Base-by-base conservation (phyloP, 2,113 vertebrate species). In the Ascaphus truei region DNA sequence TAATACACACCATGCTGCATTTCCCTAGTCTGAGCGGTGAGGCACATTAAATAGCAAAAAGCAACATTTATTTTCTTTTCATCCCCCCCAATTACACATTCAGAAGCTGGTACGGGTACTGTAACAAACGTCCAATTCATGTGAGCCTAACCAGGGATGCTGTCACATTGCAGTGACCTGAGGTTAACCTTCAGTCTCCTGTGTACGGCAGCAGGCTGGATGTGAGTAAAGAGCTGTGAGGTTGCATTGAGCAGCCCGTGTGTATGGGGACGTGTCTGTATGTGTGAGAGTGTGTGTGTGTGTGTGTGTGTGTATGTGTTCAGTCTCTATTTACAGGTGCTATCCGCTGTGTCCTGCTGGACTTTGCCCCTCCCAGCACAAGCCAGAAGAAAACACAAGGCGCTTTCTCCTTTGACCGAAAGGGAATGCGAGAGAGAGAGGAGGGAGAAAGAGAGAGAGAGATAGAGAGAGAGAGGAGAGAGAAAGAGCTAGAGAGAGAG, bases 81-180 rank as follows among this genome's bases (percentile, higher is more conserved):
- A n/a, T 20, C n/a, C 16, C 8, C 13, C n/a, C 41, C 13, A 30
- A 50, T 8, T 45, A 33, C 27, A 67, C 36, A 68, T 34, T 31
- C 43, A n/a, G n/a, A n/a, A n/a, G n/a, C n/a, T n/a, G n/a, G n/a
- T n/a, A n/a, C n/a, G n/a, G 37, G 16, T 16, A 30, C 1, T 34
- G 23, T 22, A 67, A 67, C 64, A 67, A 39, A 47, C 37, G 3
- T 29, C 23, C 41, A 58, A 68, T 47, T 68, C 53, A 58, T 68
- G 18, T 12, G 18, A 7, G 15, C 29, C 10, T 45, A 37, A 20
- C 22, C 41, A 68, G 29, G 27, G n/a, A 45, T 30, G 22, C 29
- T 45, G 39, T 34, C 15, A 33, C 9, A 4, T 7, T 27, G n/a
- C 51, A 30, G 51, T 31, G 26, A 55, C 51, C 51, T 55, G 51